Evolutionary conservation across 2,113 vertebrate species (phyloP).

Genomic region (Labeo catla): DNA sequence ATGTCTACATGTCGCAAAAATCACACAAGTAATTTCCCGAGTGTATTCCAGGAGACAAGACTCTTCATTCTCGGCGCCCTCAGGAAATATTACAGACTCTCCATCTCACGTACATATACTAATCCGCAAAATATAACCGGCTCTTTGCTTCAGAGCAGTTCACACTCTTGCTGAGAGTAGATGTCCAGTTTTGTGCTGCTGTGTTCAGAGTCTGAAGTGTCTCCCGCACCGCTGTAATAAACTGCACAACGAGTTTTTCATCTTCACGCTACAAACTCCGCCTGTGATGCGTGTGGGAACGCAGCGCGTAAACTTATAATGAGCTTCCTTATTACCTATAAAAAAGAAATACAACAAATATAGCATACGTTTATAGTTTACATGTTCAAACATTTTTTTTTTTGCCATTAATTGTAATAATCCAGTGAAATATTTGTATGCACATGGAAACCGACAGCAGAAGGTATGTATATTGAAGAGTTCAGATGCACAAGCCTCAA

Average conservation of each 20-base stretch:
- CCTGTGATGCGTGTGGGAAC: not conserved
- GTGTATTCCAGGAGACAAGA: not conserved
- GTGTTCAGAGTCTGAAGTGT: not conserved
- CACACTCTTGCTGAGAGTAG: not conserved
- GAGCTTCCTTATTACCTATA: no score
- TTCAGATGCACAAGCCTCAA: no score
- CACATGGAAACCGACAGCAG: no score
- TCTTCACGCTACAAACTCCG: not conserved
- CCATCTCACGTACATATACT: not conserved
- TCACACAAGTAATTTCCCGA: not conserved
- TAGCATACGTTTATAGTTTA: no score
- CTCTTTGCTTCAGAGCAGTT: not conserved
- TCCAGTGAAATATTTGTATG: not conserved
- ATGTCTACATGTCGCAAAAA: not conserved
- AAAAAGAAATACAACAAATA: no score
- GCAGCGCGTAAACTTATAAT: not conserved
- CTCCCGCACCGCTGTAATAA: not conserved
- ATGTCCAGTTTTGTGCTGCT: not conserved
- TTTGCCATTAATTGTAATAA: no score
- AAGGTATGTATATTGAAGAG: no score
- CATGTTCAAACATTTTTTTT: not conserved
- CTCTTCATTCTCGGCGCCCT: not conserved
- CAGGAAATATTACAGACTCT: not conserved
- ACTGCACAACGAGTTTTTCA: not conserved
- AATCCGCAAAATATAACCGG: not conserved